A percentile compares a stretch with the other conserved stretches of the same genome.
These are phyloP conservation scores for Chouioia cunea DNA, from an alignment of 2,888 invertebrate species.

Conservation along the genomic window DNA sequence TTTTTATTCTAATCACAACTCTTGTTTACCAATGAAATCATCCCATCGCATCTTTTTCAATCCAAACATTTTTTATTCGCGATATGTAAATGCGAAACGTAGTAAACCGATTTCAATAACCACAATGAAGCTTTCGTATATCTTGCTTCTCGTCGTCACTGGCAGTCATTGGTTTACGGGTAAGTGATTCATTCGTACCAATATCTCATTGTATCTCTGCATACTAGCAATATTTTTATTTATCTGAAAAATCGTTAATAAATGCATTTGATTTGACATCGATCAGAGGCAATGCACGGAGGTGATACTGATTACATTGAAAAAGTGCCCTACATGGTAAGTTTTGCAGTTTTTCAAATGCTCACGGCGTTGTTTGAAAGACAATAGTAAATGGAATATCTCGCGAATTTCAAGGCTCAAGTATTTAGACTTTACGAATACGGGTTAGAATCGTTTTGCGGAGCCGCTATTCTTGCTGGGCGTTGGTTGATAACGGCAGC, in stretches of 20 bases:
- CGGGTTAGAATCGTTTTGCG: slow-evolving; percentile 2
- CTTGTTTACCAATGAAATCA: too few species aligned
- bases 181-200: not conserved
- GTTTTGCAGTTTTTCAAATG: not conserved
- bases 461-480: slow-evolving; percentile 29
- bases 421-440: not conserved
- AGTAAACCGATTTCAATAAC: too few species aligned
- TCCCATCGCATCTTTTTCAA: too few species aligned
- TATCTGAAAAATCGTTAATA: not conserved
- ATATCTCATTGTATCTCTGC: not conserved
- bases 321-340: slow-evolving; percentile 26
- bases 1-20: too few species aligned
- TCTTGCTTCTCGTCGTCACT: slow-evolving; percentile 7
- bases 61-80: too few species aligned
- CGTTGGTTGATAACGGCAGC: slow-evolving; percentile 34
- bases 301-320: not conserved
- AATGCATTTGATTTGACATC: not conserved
- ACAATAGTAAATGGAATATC: too few species aligned
- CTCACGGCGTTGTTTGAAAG: not conserved
- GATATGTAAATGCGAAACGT: too few species aligned
- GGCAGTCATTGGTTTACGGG: slow-evolving; percentile 2
- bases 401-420: slow-evolving; percentile 15
- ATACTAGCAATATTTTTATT: not conserved
- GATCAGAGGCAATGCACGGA: slow-evolving; percentile 21
- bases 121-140: slow-evolving; percentile 13